phyloP scores from a whole-genome alignment of 2,797 vertebrate genomes.

The Sebastes steindachneri region DNA sequence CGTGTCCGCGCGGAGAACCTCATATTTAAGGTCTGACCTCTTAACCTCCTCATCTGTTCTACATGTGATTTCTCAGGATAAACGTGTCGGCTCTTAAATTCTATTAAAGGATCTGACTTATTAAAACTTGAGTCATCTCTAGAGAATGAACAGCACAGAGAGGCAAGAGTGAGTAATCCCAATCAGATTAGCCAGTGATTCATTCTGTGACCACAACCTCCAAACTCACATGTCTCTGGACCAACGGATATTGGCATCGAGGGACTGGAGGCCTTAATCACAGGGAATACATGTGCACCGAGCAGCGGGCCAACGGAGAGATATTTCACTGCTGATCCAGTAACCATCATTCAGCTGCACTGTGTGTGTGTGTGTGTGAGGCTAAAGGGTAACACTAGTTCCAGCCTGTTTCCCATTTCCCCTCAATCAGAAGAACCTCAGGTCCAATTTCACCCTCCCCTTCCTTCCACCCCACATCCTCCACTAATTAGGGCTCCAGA shows the following conservation, averaged over 20 bases:
- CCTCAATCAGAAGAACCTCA: slow-evolving; percentile 74
- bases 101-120: not conserved
- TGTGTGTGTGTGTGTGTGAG: slow-evolving; percentile 10
- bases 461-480: slow-evolving; percentile 56
- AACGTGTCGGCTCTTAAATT: not conserved
- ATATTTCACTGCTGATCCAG: slow-evolving; percentile 51
- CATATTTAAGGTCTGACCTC: slow-evolving; percentile 5
- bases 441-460: slow-evolving; percentile 70
- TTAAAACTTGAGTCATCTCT: not conserved
- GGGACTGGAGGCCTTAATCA: slow-evolving; percentile 45
- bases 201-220: slow-evolving; percentile 35
- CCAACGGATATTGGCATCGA: slow-evolving; percentile 41
- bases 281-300: slow-evolving; percentile 27
- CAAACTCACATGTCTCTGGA: slow-evolving; percentile 23
- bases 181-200: slow-evolving; percentile 49
- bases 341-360: slow-evolving; percentile 15
- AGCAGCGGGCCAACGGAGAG: slow-evolving; percentile 28
- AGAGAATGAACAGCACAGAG: not conserved
- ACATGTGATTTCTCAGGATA: not conserved
- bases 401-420: slow-evolving; percentile 80
- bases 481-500: slow-evolving; percentile 75
- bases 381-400: slow-evolving; percentile 60
- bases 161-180: slow-evolving; percentile 45
- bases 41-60: not conserved
- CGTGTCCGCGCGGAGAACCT: not conserved